Evolutionary conservation across 2,113 vertebrate species (phyloP), one percentile per base, ranked within the genome.

Genomic region (Rhynchomys soricoides): DNA sequence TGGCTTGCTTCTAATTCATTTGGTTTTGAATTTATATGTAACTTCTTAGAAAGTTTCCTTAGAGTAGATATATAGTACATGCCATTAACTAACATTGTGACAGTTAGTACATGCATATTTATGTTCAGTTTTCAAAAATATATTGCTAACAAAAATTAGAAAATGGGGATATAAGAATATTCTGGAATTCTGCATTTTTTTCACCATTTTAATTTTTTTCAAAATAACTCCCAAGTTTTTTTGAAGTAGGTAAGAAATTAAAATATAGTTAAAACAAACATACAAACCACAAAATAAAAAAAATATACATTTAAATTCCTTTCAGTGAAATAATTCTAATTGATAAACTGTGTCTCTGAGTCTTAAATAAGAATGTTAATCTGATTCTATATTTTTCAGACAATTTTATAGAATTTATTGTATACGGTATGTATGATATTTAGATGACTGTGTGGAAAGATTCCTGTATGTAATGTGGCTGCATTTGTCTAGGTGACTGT

Each of bases 11-110:
- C 22, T 59, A 89, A 86, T 40, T 91, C 11, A 71, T 62, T 40
- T 37, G 15, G 59, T 59, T 94, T 92, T 91, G 24, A 93, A 77
- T 2, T 75, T 13, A 73, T 50, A 89, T 85, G 93, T 89, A 91
- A 70, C 21, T 75, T 91, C 40, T 74, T 64, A 83, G 55, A 82
- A 74, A 75, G 1, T 71, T 86, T 70, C 24, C 13, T 57, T 71
- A 40, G 11, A 62, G 37, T 12, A 29, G 7, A 82, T 66, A 85
- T 43, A 40, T 21, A 77, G 29, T 55, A 45, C 55, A 82, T 22
- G 24, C 62, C 34, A 66, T 71, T 48, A 22, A 48, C 62, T 91
- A 68, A 50, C 43, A 87, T 26, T 66, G 15, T 37, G 34, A 50
- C 5, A 89, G 26, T 82, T 89, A 59, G 1, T 22, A 70, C n/a